phyloP scores from a whole-genome alignment of 2,113 vertebrate genomes.

The Girardinichthys multiradiatus region DNA sequence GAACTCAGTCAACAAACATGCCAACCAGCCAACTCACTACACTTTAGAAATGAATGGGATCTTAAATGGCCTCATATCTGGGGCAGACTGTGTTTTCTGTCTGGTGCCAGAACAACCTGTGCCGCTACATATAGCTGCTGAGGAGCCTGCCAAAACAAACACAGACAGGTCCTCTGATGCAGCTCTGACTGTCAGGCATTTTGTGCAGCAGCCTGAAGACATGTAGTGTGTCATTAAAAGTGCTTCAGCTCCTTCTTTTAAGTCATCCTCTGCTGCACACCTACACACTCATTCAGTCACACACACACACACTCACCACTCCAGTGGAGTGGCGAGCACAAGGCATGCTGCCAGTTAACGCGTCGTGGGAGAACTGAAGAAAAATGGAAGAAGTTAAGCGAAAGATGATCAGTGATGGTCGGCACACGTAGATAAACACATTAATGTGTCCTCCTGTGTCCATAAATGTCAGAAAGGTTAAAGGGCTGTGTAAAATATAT shows the following conservation, averaged over 20 bases:
- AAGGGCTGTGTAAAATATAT: conserved; percentile 52
- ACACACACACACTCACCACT: conserved; percentile 44
- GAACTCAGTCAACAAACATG: conserved; percentile 27
- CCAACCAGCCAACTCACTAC: conserved; percentile 28
- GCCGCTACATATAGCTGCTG: conserved; percentile 34
- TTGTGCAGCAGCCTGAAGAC: conserved; percentile 49
- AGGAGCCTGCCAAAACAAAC: conserved; percentile 35
- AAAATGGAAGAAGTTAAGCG: conserved; percentile 57
- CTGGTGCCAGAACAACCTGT: conserved; percentile 34
- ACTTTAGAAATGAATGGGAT: conserved; percentile 37
- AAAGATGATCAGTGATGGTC: conserved; percentile 52
- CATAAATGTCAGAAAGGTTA: conserved; percentile 72
- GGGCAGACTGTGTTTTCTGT: conserved; percentile 38
- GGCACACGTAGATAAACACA: conserved; percentile 64
- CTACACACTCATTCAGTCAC: background rate
- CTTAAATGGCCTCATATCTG: conserved; percentile 39
- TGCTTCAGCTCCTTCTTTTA: conserved; percentile 12
- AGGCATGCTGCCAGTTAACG: conserved; percentile 41
- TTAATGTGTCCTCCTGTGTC: conserved; percentile 73
- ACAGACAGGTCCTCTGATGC: conserved; percentile 51
- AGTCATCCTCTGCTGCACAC: conserved; percentile 11
- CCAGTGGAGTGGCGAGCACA: conserved; percentile 36
- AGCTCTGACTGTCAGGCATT: conserved; percentile 51
- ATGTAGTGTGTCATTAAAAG: conserved; percentile 43
- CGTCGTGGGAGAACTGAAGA: conserved; percentile 31